Percentiles rank a stretch among this genome's conserved stretches.
These are phyloP conservation scores for Drosophila kanekoi DNA, from an alignment of 2,888 invertebrate species.

Conservation along the genomic window DNA sequence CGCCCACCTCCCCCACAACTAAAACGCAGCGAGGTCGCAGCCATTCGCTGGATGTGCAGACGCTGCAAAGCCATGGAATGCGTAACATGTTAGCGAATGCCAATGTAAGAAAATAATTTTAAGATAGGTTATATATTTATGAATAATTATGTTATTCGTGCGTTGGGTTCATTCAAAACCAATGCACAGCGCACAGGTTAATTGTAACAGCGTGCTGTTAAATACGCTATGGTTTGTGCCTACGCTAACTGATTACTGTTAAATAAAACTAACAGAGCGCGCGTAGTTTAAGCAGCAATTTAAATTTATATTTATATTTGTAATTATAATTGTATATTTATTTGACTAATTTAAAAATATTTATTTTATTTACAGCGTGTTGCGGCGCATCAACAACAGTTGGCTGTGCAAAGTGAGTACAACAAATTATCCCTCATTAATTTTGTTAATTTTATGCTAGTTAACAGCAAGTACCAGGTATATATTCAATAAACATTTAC, in stretches of 20 bases:
- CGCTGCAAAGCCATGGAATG: conserved; percentile 83
- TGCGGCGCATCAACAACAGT: conserved; percentile 88
- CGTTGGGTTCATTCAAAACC: neutral
- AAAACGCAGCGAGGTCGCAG: conserved; percentile 83
- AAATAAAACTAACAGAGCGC: conserved; percentile 26
- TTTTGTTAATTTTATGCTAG: conserved; percentile 5
- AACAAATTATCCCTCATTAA: neutral
- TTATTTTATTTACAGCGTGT: conserved; percentile 88
- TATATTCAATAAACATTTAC: conserved; percentile 28
- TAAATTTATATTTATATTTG: neutral
- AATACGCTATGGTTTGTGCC: conserved; percentile 34
- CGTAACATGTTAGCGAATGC: conserved; percentile 82
- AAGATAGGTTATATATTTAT: neutral
- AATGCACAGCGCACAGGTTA: conserved; percentile 3
- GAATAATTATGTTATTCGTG: neutral
- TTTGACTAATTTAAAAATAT: conserved; percentile 17
- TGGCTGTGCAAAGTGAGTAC: conserved; percentile 86
- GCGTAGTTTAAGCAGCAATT: conserved; percentile 22
- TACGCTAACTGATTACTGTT: conserved; percentile 25
- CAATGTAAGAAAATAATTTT: conserved; percentile 61
- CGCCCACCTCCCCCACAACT: conserved; percentile 67
- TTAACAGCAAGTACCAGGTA: conserved; percentile 75
- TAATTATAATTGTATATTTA: neutral
- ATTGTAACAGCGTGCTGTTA: conserved; percentile 33
- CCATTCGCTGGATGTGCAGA: conserved; percentile 84